Conservation (phyloP, 2,888 invertebrate species). For the Lepetodrilus schrolli region DNA sequence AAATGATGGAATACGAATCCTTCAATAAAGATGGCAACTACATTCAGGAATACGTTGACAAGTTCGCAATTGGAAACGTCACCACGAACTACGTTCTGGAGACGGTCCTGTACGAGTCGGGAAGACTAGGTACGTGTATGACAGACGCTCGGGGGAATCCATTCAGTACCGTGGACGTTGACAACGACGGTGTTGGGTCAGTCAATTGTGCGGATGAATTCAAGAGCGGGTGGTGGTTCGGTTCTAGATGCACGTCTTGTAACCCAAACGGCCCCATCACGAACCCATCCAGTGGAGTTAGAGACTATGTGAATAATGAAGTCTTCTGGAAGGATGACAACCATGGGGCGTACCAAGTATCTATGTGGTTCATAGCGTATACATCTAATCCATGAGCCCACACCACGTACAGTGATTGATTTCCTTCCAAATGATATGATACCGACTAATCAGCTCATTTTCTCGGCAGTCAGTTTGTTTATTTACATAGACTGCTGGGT, state of each 20-base stretch:
- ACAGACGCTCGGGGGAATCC: neutral
- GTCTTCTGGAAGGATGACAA: neutral
- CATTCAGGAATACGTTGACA: neutral
- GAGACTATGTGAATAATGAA: neutral
- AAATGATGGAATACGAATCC: neutral
- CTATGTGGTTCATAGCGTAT: neutral
- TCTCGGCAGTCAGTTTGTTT: too few species aligned
- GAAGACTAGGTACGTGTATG: neutral
- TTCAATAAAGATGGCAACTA: neutral
- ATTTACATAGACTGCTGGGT: too few species aligned
- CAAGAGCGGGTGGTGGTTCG: conserved; percentile 6
- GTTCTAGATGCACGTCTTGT: neutral
- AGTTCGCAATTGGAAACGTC: neutral
- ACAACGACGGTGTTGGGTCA: neutral
- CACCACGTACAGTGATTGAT: too few species aligned
- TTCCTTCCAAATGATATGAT: too few species aligned
- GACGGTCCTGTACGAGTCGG: neutral
- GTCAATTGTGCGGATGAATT: neutral
- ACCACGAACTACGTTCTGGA: neutral
- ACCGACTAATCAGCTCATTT: too few species aligned
- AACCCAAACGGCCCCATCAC: neutral
- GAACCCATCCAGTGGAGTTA: neutral
- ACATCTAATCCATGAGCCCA: too few species aligned
- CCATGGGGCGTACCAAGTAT: neutral
- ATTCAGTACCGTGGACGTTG: neutral